Conservation (phyloP, 2,113 vertebrate species). For the Archilochus colubris region DNA sequence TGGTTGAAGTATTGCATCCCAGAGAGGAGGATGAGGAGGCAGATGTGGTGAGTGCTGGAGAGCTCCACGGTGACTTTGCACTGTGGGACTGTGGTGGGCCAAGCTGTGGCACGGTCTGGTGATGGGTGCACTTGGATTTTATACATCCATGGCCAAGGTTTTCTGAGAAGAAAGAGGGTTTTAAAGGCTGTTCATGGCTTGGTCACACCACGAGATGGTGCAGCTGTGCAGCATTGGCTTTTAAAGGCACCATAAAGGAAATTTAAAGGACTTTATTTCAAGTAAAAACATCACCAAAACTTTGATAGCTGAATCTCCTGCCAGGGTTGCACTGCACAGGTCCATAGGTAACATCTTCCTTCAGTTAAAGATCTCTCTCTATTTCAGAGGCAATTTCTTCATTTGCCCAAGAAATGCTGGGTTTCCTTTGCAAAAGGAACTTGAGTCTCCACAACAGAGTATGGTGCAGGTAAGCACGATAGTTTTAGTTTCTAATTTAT, state of each 20-base stretch:
- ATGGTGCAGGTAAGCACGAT: rapidly evolving
- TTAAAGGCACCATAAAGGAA: background rate
- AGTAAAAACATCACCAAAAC: background rate
- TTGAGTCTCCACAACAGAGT: rapidly evolving
- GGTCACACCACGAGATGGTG: slow-evolving; percentile 53
- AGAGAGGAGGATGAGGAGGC: background rate
- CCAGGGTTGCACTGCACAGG: background rate
- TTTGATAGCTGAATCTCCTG: background rate
- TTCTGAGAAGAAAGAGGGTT: rapidly evolving
- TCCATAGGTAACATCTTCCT: rapidly evolving
- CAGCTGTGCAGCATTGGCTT: slow-evolving; percentile 18
- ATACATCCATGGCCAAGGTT: rapidly evolving
- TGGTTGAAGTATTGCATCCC: background rate
- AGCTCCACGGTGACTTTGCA: background rate
- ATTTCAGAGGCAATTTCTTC: background rate
- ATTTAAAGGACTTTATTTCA: rapidly evolving
- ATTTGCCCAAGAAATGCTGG: background rate
- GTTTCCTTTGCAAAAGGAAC: background rate
- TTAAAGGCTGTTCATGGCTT: background rate
- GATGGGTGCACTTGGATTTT: background rate
- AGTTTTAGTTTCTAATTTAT: background rate
- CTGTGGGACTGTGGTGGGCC: background rate
- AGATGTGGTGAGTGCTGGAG: background rate
- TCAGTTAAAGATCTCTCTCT: background rate
- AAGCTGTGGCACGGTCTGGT: background rate